Conservation (phyloP, 2,113 vertebrate genomes). For the Hucho hucho region DNA sequence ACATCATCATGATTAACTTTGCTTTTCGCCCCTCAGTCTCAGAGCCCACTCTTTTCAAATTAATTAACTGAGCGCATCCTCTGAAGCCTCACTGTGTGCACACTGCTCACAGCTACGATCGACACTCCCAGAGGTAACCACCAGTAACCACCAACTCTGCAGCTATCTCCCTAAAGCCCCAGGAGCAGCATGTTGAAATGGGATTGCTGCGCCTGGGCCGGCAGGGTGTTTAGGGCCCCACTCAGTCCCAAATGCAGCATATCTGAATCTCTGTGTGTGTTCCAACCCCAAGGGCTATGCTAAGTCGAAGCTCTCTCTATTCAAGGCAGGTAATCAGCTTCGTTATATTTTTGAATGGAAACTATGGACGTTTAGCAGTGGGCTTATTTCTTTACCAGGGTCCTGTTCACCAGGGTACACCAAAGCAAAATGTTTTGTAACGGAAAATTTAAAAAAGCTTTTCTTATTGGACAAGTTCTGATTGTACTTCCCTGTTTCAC, state of each 20-base stretch:
- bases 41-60: slow-evolving; percentile 8
- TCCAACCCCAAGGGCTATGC: neutral
- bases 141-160: neutral
- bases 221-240: neutral
- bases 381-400: too few relatives aligned
- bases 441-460: too few relatives aligned
- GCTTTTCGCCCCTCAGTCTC: neutral
- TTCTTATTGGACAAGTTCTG: too few relatives aligned
- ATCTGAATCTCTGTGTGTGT: neutral
- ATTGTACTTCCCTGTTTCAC: too few relatives aligned
- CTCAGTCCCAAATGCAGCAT: neutral
- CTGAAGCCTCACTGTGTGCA: slow-evolving; percentile 3
- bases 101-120: neutral
- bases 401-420: too few relatives aligned
- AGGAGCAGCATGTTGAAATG: neutral
- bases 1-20: slow-evolving; percentile 6
- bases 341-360: neutral
- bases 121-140: slow-evolving; percentile 1
- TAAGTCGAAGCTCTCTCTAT: neutral
- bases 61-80: slow-evolving; percentile 12
- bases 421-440: too few relatives aligned
- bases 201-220: neutral
- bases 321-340: neutral
- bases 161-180: neutral
- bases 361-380: neutral